Evolutionary conservation across 35 echinoderm and acorn worm genomes (phyloP).

Genomic region (Acanthaster planci): DNA sequence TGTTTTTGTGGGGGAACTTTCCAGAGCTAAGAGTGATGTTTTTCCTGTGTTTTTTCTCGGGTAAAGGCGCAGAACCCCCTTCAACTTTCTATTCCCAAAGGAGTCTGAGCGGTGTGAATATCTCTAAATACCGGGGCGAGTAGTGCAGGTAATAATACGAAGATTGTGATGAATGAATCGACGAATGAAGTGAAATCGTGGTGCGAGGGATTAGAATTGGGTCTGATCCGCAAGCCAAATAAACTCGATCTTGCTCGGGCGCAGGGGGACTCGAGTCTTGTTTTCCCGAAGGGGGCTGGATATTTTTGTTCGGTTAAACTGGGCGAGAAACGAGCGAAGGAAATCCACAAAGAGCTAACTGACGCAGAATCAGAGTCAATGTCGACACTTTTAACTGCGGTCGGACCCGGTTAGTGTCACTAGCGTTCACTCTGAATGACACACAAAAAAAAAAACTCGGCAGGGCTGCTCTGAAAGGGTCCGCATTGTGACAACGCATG

Average conservation of each 20-base stretch:
- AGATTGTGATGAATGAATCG: neutral
- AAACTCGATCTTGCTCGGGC: conserved; percentile 3
- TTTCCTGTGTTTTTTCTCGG: too few relatives aligned
- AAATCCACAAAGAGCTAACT: neutral
- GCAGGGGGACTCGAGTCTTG: neutral
- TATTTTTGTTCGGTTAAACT: neutral
- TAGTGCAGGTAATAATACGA: neutral
- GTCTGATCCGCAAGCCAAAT: conserved; percentile 18
- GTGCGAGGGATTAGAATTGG: neutral
- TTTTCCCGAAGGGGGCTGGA: neutral
- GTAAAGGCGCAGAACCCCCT: too few relatives aligned
- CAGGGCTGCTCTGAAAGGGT: neutral
- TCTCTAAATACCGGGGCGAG: neutral
- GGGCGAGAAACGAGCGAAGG: too few relatives aligned
- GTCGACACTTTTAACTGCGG: neutral
- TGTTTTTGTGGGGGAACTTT: too few relatives aligned
- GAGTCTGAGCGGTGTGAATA: conserved; percentile 22
- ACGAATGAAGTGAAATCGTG: conserved; percentile 6
- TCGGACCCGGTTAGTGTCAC: conserved; percentile 5
- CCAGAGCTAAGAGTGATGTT: too few relatives aligned
- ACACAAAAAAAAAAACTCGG: neutral
- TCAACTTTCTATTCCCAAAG: neutral
- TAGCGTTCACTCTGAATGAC: neutral
- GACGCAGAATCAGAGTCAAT: conserved; percentile 19
- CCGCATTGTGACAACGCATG: conserved; percentile 7